Base-by-base conservation (phyloP, 2,888 invertebrate species). In the Drosophila neonasuta region DNA sequence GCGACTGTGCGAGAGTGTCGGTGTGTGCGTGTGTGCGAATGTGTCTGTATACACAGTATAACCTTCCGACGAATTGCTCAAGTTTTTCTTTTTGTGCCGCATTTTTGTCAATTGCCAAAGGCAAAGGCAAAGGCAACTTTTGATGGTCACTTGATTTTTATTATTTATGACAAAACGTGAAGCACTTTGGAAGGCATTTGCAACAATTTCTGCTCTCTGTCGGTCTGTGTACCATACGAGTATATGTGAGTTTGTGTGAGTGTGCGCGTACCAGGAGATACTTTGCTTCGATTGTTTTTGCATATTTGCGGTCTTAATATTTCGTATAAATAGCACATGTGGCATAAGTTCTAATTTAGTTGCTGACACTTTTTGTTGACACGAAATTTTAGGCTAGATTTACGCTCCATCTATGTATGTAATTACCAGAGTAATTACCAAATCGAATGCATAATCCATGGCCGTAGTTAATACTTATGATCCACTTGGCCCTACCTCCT, bases 91-190 rank as follows among this genome's bases (percentile, higher is more conserved):
- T 42, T 20, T 63, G 63, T 70, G 59, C 54, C 61, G 64, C 67
- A 67, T 79, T 73, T 71, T 84, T 84, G 82, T 71, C 82, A 83
- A 76, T 60, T 55, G 67, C 50, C 74, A 78, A 75, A 76, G 62
- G 63, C 76, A 75, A 68, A 50, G 61, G 64, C 65, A 75, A 68
- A 51, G 62, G 64, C 68, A 68, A 63, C 71, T 77, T 75, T 75
- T 80, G 78, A 80, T 80, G 78, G 76, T 68, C 81, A 70, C 80
- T 84, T 86, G 77, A 86, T 79, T 79, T 86, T 81, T 74, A 82
- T 82, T 77, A 76, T 77, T 76, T 65, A 74, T 61, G 69, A 69
- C 69, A 66, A 69, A 69, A 66, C 69, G 60, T 66, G 61, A 66
- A 69, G 52, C 69, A 74, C 74, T 73, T 73, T 73, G 71, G 71